Base-by-base conservation (phyloP, 2,888 invertebrate genomes). In the Perithous albicinctus region DNA sequence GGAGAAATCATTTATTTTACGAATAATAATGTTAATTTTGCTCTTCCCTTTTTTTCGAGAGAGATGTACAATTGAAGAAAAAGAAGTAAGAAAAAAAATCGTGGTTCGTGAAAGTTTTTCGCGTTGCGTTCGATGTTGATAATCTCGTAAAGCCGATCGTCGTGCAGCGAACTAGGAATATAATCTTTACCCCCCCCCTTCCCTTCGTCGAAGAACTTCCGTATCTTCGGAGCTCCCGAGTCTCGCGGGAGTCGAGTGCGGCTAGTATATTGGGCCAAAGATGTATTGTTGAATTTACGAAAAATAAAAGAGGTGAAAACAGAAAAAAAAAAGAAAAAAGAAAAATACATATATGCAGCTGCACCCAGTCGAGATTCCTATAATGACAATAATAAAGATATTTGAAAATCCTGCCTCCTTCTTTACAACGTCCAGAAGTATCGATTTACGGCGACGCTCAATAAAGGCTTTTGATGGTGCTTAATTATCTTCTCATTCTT, bases 341-440 rank as follows among this genome's bases (percentile, higher is more conserved):
- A 67, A 56, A 81, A 77, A 80, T 69, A 74, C 73, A 64, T 72
- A 59, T 84, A 86, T 87, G 85, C 84, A 84, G 87, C 80, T 84
- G 63, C 63, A 63, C 63, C 63, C 63, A 63, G 38, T 63, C 63
- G 63, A 63, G 63, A 38, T 38, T 63, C 90, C 86, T 87, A 87
- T 85, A 88, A 86, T 86, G 87, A 89, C 72, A 87, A 88, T 86
- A 89, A 90, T 89, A 89, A 90, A 90, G 86, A 88, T 88, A 86
- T 86, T 80, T 70, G 51, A 82, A 75, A 88, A 90, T 91, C 90
- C 90, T 89, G 86, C 86, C 87, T 89, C 90, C 90, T 89, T 88
- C 85, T 87, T 87, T 86, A 90, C 85, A 87, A 89, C 86, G 76
- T 90, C 73, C 51, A 82, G 64, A 48, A 82, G 29, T 78, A 78